Percentiles rank a stretch among this genome's conserved stretches.
Evolutionary conservation across 2,797 vertebrate species (phyloP).

Genomic region (Podargus strigoides): DNA sequence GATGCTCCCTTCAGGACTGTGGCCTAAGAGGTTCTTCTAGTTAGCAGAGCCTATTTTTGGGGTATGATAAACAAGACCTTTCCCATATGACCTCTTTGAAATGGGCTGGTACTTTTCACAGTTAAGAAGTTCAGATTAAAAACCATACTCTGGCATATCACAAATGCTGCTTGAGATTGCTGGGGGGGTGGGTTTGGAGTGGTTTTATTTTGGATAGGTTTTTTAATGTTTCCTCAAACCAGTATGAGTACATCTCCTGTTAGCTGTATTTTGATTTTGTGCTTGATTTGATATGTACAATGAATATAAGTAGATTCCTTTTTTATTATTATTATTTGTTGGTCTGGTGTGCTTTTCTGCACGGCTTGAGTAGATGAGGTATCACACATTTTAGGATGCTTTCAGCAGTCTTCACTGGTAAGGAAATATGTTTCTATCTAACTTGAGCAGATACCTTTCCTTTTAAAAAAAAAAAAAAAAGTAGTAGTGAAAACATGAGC

Average conservation of each 20-base stretch:
- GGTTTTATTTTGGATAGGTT: background rate
- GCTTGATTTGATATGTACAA: background rate
- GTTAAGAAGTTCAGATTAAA: background rate
- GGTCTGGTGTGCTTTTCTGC: background rate
- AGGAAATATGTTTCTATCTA: background rate
- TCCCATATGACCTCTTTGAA: background rate
- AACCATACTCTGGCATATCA: background rate
- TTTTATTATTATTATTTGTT: background rate
- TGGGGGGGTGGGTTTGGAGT: background rate
- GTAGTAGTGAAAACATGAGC: fast-evolving
- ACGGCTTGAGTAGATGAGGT: background rate
- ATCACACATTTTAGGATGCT: background rate
- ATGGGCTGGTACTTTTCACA: background rate
- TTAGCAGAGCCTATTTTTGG: background rate
- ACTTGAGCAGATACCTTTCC: background rate
- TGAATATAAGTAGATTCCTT: background rate
- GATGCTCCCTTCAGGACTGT: background rate
- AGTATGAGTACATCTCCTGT: background rate
- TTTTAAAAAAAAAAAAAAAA: background rate
- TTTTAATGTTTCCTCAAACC: background rate
- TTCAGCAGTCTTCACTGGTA: background rate
- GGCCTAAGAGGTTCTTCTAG: background rate
- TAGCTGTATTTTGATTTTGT: background rate
- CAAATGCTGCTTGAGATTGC: background rate
- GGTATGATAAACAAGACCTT: background rate